Evolutionary conservation across 2,113 vertebrate species (phyloP).

Genomic region (Istiophorus platypterus): DNA sequence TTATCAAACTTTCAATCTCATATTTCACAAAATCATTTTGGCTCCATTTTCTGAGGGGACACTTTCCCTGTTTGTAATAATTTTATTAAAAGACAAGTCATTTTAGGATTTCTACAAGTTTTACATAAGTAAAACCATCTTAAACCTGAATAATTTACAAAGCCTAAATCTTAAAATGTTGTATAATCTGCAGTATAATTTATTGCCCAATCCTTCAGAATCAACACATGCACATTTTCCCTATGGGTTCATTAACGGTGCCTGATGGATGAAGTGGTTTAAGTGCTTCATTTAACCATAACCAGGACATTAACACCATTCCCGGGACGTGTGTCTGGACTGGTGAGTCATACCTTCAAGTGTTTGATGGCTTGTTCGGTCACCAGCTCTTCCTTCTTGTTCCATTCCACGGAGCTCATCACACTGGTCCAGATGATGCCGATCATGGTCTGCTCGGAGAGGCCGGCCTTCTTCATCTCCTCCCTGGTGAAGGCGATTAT

Average conservation of each 20-base stretch:
- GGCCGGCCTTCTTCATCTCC: conserved; percentile 97
- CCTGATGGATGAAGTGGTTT: neutral
- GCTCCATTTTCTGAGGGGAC: no score
- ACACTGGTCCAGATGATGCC: conserved; percentile 96
- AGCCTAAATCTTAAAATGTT: neutral
- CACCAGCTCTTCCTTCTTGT: conserved; percentile 99
- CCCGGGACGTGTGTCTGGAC: neutral
- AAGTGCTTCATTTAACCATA: no score
- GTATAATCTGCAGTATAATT: neutral
- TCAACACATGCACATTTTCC: no score
- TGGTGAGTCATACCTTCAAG: conserved; percentile 89
- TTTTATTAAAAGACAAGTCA: no score
- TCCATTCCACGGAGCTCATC: conserved; percentile 98
- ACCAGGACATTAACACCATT: neutral
- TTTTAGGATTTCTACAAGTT: no score
- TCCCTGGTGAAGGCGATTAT: conserved; percentile 94
- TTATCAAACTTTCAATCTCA: no score
- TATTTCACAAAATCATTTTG: no score
- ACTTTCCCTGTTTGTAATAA: no score
- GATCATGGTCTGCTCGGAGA: conserved; percentile 95
- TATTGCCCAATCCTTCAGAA: neutral
- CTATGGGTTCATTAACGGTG: no score
- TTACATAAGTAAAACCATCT: no score
- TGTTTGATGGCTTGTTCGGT: conserved; percentile 99
- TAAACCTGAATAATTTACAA: no score